Evolutionary conservation across 2,888 invertebrate genomes (phyloP).

Genomic region (Latrodectus elegans): DNA sequence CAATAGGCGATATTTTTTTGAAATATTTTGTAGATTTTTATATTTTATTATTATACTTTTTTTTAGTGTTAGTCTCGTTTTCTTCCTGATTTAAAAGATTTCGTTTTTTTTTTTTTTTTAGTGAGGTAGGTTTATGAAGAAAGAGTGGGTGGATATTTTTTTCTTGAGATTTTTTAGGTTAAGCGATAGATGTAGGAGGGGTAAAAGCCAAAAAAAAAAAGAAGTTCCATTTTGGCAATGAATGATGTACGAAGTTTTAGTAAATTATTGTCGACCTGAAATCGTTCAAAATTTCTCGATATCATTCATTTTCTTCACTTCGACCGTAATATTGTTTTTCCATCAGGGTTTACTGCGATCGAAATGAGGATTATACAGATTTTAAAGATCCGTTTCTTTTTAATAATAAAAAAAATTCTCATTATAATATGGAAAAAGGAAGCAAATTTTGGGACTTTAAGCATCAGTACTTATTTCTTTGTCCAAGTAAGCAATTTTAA

Average conservation of each 20-base stretch:
- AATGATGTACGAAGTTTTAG: slow-evolving; percentile 67
- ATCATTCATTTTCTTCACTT: slow-evolving; percentile 43
- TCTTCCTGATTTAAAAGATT: slow-evolving; percentile 45
- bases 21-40: slow-evolving; percentile 25
- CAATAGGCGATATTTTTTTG: slow-evolving; percentile 57
- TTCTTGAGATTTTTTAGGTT: slow-evolving; percentile 47
- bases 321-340: slow-evolving; percentile 60
- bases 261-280: slow-evolving; percentile 50
- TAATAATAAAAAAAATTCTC: neutral
- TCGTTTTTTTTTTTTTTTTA: slow-evolving; percentile 9
- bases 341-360: slow-evolving; percentile 31
- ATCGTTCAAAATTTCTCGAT: slow-evolving; percentile 54
- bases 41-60: slow-evolving; percentile 33
- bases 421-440: too few species aligned
- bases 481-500: too few species aligned
- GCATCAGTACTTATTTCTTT: too few species aligned
- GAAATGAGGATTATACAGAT: slow-evolving; percentile 21
- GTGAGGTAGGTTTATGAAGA: neutral
- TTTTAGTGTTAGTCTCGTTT: neutral
- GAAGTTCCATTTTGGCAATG: slow-evolving; percentile 53
- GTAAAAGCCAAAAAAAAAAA: too few species aligned
- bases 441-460: too few species aligned
- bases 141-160: slow-evolving; percentile 11
- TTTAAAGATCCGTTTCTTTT: neutral
- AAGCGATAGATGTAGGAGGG: slow-evolving; percentile 37